Base-by-base conservation (phyloP, 2,888 invertebrate species). In the Entomobrya multifasciata region DNA sequence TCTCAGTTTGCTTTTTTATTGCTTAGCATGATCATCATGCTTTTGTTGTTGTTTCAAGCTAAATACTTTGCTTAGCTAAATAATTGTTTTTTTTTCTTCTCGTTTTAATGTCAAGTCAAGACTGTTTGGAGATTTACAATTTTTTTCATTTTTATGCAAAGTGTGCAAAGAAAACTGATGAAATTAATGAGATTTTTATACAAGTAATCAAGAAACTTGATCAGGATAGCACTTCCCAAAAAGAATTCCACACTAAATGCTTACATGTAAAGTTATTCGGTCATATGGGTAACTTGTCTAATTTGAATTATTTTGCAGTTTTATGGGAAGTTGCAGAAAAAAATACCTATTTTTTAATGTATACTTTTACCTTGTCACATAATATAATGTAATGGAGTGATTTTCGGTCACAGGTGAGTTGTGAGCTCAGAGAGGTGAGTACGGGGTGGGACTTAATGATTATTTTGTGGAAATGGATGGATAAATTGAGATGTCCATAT, bases 61-160 rank as follows among this genome's bases (percentile, higher is more conserved):
- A 49, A 72, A 27, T 52, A 22, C 72, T 27, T 6, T 36, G 36
- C 36, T 36, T 36, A 36, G 36, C 36, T 36, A 17, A 20, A 44
- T 41, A 62, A 62, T 36, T 62, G 62, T 22, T 25, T 22, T 13
- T n/a, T 55, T 57, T 60, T 41, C 60, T 60, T 36, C 30, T 30
- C 52, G 6, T 30, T 52, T 20, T 41, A 17, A 6, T 15, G 41
- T 20, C n/a, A 30, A 10, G 57, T 49, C 57, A 57, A 57, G 36
- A 65, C 30, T 17, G 36, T 65, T 41, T 36, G 2, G 65, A 65
- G 17, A 1, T 6, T 20, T 62, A 41, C 10, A 67, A 44, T 13
- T 67, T 20, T 67, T 67, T 67, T 67, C 67, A 67, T 65, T 65
- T 47, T 72, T 47, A 47, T 55, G 57, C 57, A 76, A 76, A 11